Evolutionary conservation across 2,888 invertebrate genomes (phyloP), one percentile per base, ranked within the genome.

Genomic region (Hanleya hanleyi): DNA sequence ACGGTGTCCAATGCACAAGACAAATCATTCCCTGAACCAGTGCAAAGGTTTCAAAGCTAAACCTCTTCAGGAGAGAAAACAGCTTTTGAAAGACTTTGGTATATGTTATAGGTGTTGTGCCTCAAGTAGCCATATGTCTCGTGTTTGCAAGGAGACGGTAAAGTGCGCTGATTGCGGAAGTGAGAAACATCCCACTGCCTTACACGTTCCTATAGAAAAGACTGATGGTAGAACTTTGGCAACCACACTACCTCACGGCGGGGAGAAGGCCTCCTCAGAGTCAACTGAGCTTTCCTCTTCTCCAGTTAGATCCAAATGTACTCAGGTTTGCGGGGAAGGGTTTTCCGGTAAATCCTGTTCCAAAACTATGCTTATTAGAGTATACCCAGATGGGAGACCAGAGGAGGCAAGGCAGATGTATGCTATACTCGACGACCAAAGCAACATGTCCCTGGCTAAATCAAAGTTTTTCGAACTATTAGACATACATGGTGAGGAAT

Each of bases 351-450:
- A 75, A 61, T 79, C 78, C 2, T 81, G 79, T 69, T 73, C 75
- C n/a, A 81, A 79, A 65, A 76, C 74, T 9, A 15, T 79, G 9
- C 62, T 76, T 6, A 71, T 76, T 4, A 73, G 69, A 35, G 74
- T 73, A 29, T 76, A 70, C 37, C 72, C 72, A 18, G 47, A 41
- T 32, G 71, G 65, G 4, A 26, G 64, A 64, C 76, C 73, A 36
- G 64, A 77, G 1, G 15, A 57, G 22, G 22, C 64, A 26, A 41
- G 57, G 0, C 29, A 38, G n/a, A 36, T 68, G n/a, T 81, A 79
- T 50, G 73, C 73, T 18, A 62, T 77, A 4, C 22, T 77, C 12
- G 81, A 79, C 38, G 79, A 81, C 49, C 81, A 81, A 36, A 81
- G 79, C 67, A 78, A 77, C 35, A 22, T 61, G 26, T 65, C 76